phyloP scores from a whole-genome alignment of 2,888 invertebrate genomes.

The Drosophila setosimentum region DNA sequence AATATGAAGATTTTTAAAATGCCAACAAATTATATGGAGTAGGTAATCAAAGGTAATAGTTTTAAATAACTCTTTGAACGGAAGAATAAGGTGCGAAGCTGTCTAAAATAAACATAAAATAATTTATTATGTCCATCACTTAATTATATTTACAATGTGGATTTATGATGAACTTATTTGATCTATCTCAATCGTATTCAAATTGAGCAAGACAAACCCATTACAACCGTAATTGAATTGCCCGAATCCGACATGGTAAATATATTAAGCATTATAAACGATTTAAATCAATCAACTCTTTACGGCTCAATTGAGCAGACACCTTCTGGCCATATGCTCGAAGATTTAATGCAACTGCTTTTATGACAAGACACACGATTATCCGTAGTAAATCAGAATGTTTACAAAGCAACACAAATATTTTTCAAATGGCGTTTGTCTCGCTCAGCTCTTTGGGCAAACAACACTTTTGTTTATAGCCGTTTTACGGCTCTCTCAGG shows the following conservation, averaged over 20 bases:
- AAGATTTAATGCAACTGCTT: conserved; percentile 26
- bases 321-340: conserved; percentile 38
- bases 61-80: background rate
- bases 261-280: background rate
- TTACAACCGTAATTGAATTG: background rate
- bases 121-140: background rate
- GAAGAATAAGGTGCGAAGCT: background rate
- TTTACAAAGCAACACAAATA: conserved; percentile 49
- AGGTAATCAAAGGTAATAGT: too few relatives aligned
- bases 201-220: background rate
- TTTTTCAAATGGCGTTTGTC: conserved; percentile 37
- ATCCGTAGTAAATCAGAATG: conserved; percentile 68
- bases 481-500: conserved; percentile 75
- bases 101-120: background rate
- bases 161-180: background rate
- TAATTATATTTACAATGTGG: background rate
- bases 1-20: too few relatives aligned
- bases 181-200: background rate
- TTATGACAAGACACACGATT: conserved; percentile 52
- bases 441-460: conserved; percentile 24
- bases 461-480: conserved; percentile 77
- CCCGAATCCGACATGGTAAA: background rate
- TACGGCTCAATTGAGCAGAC: conserved; percentile 28
- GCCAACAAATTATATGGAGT: too few relatives aligned
- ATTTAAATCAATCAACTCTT: conserved; percentile 1